These are phyloP conservation scores for Crocuta crocuta DNA, from an alignment of 2,113 vertebrate species.

Conservation along the genomic window DNA sequence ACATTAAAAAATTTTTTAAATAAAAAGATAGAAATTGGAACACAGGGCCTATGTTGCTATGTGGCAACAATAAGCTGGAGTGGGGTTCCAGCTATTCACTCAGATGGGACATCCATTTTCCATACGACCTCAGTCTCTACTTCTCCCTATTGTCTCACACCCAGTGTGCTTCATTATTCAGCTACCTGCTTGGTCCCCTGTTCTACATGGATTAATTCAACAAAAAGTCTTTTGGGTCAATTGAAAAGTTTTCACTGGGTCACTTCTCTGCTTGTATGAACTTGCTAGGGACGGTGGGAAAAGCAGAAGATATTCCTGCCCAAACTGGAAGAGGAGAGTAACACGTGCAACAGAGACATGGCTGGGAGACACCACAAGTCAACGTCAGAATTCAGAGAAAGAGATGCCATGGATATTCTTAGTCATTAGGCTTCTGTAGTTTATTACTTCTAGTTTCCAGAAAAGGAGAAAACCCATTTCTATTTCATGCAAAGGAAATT, in stretches of 20 bases:
- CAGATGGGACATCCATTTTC: neutral
- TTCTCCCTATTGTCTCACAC: neutral
- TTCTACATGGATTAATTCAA: neutral
- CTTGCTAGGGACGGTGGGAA: neutral
- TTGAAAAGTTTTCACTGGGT: neutral
- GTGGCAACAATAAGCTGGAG: neutral
- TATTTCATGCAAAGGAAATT: constrained; percentile 26
- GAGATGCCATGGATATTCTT: neutral
- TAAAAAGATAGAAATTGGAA: neutral
- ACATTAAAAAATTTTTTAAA: no score
- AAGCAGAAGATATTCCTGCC: neutral
- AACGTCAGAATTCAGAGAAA: neutral
- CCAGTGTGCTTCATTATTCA: neutral
- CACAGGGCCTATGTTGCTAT: neutral
- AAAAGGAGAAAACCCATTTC: neutral
- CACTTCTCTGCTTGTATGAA: neutral
- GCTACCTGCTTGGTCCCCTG: neutral
- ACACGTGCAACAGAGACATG: neutral
- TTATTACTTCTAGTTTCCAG: constrained; percentile 29
- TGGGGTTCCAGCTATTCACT: neutral
- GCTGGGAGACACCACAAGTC: neutral
- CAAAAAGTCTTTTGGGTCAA: constrained; percentile 22
- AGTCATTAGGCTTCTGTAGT: constrained; percentile 25
- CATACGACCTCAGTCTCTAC: neutral
- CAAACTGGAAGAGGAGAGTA: neutral